Evolutionary conservation across 2,797 vertebrate genomes (phyloP).

Genomic region (Aythya fuligula): DNA sequence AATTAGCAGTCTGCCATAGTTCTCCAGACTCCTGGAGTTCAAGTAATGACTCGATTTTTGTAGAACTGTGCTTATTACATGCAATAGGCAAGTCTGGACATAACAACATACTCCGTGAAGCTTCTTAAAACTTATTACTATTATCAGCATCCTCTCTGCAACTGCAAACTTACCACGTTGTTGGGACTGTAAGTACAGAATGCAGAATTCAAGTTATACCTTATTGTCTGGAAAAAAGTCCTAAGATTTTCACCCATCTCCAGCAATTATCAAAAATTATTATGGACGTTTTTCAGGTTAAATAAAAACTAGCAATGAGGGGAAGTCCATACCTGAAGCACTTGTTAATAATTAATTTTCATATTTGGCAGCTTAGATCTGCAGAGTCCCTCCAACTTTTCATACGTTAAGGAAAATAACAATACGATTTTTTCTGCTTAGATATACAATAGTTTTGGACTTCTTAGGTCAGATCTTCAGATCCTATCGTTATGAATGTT

Average conservation of each 20-base stretch:
- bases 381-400: not conserved
- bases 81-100: slow-evolving; percentile 77
- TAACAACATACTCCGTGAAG: slow-evolving; percentile 34
- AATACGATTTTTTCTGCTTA: not conserved
- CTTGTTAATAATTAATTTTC: not conserved
- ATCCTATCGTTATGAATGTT: not conserved
- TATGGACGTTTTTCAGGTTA: not conserved
- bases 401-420: not conserved
- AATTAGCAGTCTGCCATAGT: slow-evolving; percentile 77
- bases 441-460: not conserved
- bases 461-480: not conserved
- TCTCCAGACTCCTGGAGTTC: slow-evolving; percentile 70
- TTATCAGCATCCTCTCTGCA: not conserved
- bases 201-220: not conserved
- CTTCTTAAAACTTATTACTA: slow-evolving; percentile 24
- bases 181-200: not conserved
- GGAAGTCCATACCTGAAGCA: not conserved
- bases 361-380: not conserved
- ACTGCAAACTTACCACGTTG: not conserved
- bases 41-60: slow-evolving; percentile 75
- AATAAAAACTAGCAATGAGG: not conserved
- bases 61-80: slow-evolving; percentile 61
- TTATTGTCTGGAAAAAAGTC: not conserved
- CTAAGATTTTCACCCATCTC: not conserved
- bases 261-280: not conserved